Evolutionary conservation across 2,888 invertebrate species (phyloP), one percentile per base, ranked within the genome.

Genomic region (Sphinx pinastri): DNA sequence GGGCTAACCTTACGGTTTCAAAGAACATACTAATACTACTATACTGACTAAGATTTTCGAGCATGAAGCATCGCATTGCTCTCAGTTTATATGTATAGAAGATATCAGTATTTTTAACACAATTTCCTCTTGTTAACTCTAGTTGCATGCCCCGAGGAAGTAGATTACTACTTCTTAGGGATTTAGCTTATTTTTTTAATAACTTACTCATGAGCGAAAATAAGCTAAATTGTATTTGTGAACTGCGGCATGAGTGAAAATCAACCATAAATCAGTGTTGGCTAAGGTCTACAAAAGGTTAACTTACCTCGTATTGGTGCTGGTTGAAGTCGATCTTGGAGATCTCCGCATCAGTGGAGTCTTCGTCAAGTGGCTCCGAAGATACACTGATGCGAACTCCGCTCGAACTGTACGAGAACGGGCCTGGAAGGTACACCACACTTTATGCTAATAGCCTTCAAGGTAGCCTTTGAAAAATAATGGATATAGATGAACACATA

Each of bases 251-350:
- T 38, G 8, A 8, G 38, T 38, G 38, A 38, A 38, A 54, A 16
- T 55, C 25, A 25, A 25, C 25, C 25, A 25, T 25, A 25, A 25
- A 25, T 25, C 25, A 25, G 25, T 25, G 25, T 25, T 25, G 25
- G 25, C 1, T 25, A 25, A 25, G 25, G 25, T 25, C 25, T 25
- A 25, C 25, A 25, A 25, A 25, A 25, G 25, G 13, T 10, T 63
- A 68, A 59, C 19, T 74, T 75, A 93, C 93, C 90, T 93, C 93
- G 76, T 90, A 92, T 71, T 93, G 93, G 79, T 93, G 93, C 78
- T 94, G 94, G 54, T 95, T 95, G 85, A 97, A 96, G 85, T 97
- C 97, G 75, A 97, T 97, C 82, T 96, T 96, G 83, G 97, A 97
- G 81, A 97, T 96, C 87, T 97, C 97, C n/a, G 96, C 96, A 85